A percentile compares a stretch with the other conserved stretches of the same genome.
These are phyloP conservation scores for Epiblema foenella DNA, from an alignment of 2,888 invertebrate genomes.

Conservation along the genomic window DNA sequence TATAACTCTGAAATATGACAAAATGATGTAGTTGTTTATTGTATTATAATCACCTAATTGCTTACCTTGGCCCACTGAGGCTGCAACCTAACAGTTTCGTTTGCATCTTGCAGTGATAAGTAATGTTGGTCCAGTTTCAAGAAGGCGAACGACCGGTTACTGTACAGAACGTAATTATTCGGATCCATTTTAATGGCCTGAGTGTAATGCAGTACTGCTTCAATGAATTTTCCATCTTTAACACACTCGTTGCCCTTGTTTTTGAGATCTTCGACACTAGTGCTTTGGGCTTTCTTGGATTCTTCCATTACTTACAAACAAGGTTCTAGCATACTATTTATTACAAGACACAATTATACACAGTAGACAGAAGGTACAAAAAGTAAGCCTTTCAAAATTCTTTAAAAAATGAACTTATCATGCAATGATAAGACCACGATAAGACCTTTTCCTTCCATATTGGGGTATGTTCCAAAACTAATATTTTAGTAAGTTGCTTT, in stretches of 20 bases:
- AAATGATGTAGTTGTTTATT: neutral
- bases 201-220: constrained; percentile 92
- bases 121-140: constrained; percentile 91
- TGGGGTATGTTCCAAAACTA: constrained; percentile 9
- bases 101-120: constrained; percentile 91
- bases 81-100: constrained; percentile 89
- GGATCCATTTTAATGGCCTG: constrained; percentile 91
- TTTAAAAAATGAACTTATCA: constrained; percentile 18
- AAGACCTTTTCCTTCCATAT: neutral
- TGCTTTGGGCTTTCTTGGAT: constrained; percentile 61
- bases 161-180: constrained; percentile 88
- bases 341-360: neutral
- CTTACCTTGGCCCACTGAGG: constrained; percentile 92
- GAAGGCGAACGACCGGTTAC: constrained; percentile 92
- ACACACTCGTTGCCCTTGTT: constrained; percentile 91
- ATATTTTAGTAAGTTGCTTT: neutral
- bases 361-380: constrained; percentile 8
- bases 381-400: constrained; percentile 12
- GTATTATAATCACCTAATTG: neutral
- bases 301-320: constrained; percentile 64
- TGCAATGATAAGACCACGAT: constrained; percentile 29
- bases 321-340: constrained; percentile 31
- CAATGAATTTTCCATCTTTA: constrained; percentile 88
- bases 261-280: constrained; percentile 86
- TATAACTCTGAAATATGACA: neutral